These are phyloP conservation scores for Zapus hudsonius DNA, from an alignment of 2,113 vertebrate species.

Conservation along the genomic window DNA sequence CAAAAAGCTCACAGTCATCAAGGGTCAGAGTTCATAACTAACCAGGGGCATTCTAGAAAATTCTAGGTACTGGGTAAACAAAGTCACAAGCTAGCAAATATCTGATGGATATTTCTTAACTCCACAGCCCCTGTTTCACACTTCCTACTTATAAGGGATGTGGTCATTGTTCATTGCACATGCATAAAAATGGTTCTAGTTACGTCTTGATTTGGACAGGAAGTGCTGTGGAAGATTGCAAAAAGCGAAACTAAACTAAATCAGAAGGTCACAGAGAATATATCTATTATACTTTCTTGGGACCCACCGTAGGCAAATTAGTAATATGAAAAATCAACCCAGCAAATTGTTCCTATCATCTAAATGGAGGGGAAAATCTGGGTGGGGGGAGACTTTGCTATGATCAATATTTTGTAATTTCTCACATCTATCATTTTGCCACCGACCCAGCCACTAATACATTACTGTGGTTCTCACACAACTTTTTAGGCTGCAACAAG, in stretches of 20 bases:
- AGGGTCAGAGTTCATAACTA: neutral
- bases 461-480: neutral
- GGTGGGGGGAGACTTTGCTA: neutral
- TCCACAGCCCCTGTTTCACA: neutral
- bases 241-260: neutral
- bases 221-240: neutral
- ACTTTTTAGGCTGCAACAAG: neutral
- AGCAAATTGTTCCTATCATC: neutral
- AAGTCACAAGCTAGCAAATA: neutral
- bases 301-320: neutral
- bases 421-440: neutral
- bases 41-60: neutral
- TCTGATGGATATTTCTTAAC: neutral
- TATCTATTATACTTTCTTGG: fast-evolving
- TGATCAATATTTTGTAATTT: neutral
- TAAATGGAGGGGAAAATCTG: neutral
- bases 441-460: neutral
- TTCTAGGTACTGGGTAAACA: neutral
- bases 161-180: neutral
- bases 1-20: neutral
- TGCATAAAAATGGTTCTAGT: neutral
- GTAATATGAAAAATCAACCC: neutral
- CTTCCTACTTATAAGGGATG: neutral
- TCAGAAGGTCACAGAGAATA: neutral
- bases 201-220: neutral